These are phyloP conservation scores for Sorex araneus DNA, from an alignment of 2,113 vertebrate species.

Conservation along the genomic window DNA sequence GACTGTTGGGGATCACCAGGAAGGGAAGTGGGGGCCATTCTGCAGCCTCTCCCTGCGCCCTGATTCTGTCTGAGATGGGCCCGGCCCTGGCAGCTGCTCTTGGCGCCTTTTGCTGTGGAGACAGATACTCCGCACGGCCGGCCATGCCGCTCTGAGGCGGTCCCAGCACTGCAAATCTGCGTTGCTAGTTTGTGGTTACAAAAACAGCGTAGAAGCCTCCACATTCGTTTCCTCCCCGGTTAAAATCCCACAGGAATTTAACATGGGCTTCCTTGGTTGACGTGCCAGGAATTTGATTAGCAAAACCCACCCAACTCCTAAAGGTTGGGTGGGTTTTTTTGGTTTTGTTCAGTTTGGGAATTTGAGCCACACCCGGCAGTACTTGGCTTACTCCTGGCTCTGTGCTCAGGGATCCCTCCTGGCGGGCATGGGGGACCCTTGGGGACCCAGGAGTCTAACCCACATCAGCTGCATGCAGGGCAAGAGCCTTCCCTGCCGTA, in stretches of 20 bases:
- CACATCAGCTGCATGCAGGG: no score
- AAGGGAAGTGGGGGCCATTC: background rate
- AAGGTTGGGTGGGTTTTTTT: background rate
- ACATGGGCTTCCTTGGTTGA: background rate
- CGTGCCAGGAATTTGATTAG: conserved; percentile 8
- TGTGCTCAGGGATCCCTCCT: no score
- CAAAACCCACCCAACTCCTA: background rate
- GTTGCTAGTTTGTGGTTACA: background rate
- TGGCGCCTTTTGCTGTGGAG: background rate
- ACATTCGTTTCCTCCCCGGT: background rate
- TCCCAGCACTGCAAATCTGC: background rate
- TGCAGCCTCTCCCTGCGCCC: no score
- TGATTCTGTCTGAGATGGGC: no score
- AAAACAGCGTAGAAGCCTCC: background rate
- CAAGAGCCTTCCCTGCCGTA: no score
- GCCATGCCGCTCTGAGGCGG: no score
- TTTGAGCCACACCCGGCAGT: no score
- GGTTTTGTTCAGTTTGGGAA: no score
- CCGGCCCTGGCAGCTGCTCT: background rate
- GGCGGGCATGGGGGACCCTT: no score
- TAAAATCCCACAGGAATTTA: background rate
- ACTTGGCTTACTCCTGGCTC: no score
- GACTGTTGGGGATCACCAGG: fast-evolving
- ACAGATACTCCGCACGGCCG: background rate
- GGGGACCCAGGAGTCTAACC: no score